A percentile compares a stretch with the other conserved stretches of the same genome.
These are phyloP conservation scores for Verasper variegatus DNA, from an alignment of 2,113 vertebrate species.

Conservation along the genomic window DNA sequence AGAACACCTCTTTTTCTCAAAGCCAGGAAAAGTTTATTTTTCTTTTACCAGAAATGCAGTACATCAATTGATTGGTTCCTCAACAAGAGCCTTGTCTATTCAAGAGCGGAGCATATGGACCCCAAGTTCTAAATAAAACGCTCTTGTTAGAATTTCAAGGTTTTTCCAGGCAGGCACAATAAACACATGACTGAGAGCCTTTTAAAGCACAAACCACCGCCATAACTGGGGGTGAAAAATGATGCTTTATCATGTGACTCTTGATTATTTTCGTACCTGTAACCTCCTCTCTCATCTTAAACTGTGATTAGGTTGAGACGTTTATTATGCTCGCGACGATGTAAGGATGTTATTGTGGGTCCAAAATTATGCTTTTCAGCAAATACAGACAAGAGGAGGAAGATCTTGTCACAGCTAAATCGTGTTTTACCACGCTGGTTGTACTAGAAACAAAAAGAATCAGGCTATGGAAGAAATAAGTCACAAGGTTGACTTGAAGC, in stretches of 20 bases:
- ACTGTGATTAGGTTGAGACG: neutral
- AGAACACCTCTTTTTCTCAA: neutral
- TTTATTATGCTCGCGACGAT: neutral
- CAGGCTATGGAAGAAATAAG: too few relatives aligned
- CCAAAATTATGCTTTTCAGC: neutral
- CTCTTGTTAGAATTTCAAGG: slow-evolving; percentile 21
- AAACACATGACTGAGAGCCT: slow-evolving; percentile 43
- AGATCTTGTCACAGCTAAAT: too few relatives aligned
- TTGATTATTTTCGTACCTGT: slow-evolving; percentile 14
- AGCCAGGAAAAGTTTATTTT: neutral
- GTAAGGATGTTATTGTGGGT: neutral
- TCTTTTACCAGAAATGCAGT: too few relatives aligned
- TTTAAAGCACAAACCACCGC: slow-evolving; percentile 40
- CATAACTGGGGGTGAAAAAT: slow-evolving; percentile 40
- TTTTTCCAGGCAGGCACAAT: slow-evolving; percentile 54
- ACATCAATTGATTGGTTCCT: neutral
- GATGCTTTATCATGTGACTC: slow-evolving; percentile 55
- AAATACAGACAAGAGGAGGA: too few relatives aligned
- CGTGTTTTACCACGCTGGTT: too few relatives aligned
- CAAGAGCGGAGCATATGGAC: neutral
- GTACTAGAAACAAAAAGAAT: too few relatives aligned
- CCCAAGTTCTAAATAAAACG: slow-evolving; percentile 16
- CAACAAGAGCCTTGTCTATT: neutral
- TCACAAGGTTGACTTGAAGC: too few relatives aligned
- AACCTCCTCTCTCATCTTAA: neutral